Percentiles rank a stretch among this genome's conserved stretches.
Conservation (phyloP, 2,113 vertebrate genomes). For the Cheilinus undulatus region DNA sequence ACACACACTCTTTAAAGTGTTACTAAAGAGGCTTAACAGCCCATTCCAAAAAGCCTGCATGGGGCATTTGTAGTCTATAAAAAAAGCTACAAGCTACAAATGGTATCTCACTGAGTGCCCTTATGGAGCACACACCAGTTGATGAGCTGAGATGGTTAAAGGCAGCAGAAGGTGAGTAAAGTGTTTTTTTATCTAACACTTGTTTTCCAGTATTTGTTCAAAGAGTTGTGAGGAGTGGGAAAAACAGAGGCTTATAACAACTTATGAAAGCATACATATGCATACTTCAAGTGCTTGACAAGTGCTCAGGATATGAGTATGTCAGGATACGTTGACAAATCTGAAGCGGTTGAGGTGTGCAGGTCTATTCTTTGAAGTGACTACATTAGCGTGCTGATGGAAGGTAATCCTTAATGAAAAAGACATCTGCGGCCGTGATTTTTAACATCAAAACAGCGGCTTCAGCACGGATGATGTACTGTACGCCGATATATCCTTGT, state of each 20-base stretch:
- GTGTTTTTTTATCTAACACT: conserved; percentile 18
- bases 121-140: conserved; percentile 34
- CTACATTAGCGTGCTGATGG: neutral
- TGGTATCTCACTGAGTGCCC: conserved; percentile 28
- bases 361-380: conserved; percentile 22
- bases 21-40: conserved; percentile 71
- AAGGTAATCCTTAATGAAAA: conserved; percentile 33
- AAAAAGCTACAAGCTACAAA: conserved; percentile 48
- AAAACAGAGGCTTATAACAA: conserved; percentile 4
- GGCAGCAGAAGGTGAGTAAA: conserved; percentile 64
- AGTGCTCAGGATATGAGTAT: neutral
- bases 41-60: conserved; percentile 63
- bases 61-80: conserved; percentile 58
- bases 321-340: conserved; percentile 7
- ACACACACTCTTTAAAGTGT: conserved; percentile 55
- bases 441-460: conserved; percentile 15
- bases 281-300: neutral
- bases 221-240: conserved; percentile 3
- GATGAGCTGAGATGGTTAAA: conserved; percentile 23
- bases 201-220: conserved; percentile 36
- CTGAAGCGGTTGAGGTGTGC: neutral
- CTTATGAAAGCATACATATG: conserved; percentile 5
- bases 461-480: neutral
- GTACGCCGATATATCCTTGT: neutral
- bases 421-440: conserved; percentile 1